Evolutionary conservation across 30 jellyfish, hydroid and myxozoan genomes (phyloP).

Genomic region (Aurelia sp.): DNA sequence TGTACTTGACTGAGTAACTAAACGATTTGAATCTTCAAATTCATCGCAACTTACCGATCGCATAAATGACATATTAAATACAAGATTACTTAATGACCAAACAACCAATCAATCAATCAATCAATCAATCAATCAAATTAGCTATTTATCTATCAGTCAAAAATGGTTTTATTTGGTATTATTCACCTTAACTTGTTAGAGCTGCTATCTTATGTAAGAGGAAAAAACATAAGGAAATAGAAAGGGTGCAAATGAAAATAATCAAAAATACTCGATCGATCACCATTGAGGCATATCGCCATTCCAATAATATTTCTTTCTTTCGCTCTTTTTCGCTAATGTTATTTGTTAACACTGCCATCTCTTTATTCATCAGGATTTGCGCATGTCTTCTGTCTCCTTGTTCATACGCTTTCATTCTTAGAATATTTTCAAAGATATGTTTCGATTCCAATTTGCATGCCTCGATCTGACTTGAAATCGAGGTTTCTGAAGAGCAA

Average conservation of each 20-base stretch:
- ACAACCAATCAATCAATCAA: too few species aligned
- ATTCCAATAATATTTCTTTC: slow-evolving; percentile 37
- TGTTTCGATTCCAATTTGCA: neutral
- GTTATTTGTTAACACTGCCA: slow-evolving; percentile 46
- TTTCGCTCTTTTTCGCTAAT: slow-evolving; percentile 31
- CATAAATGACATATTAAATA: too few species aligned
- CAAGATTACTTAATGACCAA: too few species aligned
- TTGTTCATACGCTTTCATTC: slow-evolving; percentile 10
- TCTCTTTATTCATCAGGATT: slow-evolving; percentile 26
- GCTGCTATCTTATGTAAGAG: slow-evolving; percentile 44
- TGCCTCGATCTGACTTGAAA: too few species aligned
- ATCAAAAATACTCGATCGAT: slow-evolving; percentile 72
- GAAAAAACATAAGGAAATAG: slow-evolving; percentile 45
- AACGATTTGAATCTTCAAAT: too few species aligned
- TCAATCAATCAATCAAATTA: too few species aligned
- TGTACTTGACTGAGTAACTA: too few species aligned
- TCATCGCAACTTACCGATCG: too few species aligned
- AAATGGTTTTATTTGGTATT: too few species aligned
- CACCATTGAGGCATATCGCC: slow-evolving; percentile 78
- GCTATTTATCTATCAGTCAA: too few species aligned
- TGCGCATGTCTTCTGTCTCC: slow-evolving; percentile 36
- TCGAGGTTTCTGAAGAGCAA: neutral
- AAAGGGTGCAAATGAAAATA: slow-evolving; percentile 46
- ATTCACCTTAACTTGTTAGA: neutral
- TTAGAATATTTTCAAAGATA: slow-evolving; percentile 7